Percentiles rank a stretch among this genome's conserved stretches.
Evolutionary conservation across 2,797 vertebrate species (phyloP).

Genomic region (Ctenosaura bakeri): DNA sequence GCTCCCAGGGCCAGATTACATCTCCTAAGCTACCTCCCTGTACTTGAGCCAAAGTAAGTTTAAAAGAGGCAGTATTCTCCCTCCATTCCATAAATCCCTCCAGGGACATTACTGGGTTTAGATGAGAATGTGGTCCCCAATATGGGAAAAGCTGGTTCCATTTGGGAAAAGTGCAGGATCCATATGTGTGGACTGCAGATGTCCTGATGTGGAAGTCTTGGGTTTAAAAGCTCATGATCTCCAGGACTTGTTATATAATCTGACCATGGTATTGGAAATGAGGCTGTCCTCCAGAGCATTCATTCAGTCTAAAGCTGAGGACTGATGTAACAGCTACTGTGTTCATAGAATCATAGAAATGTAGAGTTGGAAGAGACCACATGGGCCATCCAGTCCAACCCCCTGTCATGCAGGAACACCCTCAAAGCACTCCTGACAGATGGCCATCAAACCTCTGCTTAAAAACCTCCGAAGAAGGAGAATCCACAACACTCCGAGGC

Average conservation of each 20-base stretch:
- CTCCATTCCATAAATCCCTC: not conserved
- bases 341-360: no score
- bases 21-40: not conserved
- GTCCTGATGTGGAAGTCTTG: not conserved
- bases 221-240: not conserved
- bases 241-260: not conserved
- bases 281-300: not conserved
- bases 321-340: not conserved
- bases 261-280: not conserved
- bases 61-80: not conserved
- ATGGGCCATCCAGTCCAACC: no score
- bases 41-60: not conserved
- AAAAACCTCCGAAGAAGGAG: no score
- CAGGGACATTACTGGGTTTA: not conserved
- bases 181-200: no score
- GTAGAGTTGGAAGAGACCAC: no score
- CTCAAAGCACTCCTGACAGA: no score
- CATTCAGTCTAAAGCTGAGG: no score
- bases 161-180: no score
- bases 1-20: not conserved
- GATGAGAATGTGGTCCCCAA: not conserved
- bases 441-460: no score
- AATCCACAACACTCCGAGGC: no score
- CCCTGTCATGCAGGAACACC: no score
- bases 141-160: not conserved